A percentile compares a stretch with the other conserved stretches of the same genome.
Evolutionary conservation across 2,113 vertebrate species (phyloP).

Genomic region (Tapirus terrestris): DNA sequence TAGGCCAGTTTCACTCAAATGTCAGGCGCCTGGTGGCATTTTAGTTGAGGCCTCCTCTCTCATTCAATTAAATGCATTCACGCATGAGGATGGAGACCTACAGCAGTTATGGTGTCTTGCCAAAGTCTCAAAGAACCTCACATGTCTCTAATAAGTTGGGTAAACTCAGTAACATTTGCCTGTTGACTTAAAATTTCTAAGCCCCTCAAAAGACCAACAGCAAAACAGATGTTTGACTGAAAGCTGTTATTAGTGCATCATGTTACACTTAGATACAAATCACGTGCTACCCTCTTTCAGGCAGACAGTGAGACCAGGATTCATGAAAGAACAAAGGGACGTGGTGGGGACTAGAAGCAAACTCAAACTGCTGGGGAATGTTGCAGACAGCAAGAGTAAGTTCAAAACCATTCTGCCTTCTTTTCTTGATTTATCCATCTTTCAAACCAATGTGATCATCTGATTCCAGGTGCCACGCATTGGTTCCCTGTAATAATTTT

Average conservation of each 20-base stretch:
- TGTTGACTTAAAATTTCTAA: constrained; percentile 12
- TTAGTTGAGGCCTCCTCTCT: background rate
- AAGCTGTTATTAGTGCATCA: background rate
- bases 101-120: background rate
- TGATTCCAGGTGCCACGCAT: background rate
- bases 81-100: background rate
- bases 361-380: background rate
- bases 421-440: background rate
- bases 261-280: background rate
- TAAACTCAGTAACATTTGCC: background rate
- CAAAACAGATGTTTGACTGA: background rate
- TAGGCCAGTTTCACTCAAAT: background rate
- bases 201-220: background rate
- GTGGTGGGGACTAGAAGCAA: background rate
- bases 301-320: background rate
- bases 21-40: background rate
- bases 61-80: background rate
- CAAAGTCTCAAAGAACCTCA: background rate
- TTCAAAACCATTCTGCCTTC: background rate
- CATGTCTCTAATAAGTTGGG: background rate
- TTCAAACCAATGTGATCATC: constrained; percentile 26
- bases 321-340: background rate
- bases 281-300: background rate
- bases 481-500: background rate
- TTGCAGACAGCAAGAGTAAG: background rate